Evolutionary conservation across 2,888 invertebrate genomes (phyloP), one percentile per base, ranked within the genome.

Genomic region (Odontomyia ornata): DNA sequence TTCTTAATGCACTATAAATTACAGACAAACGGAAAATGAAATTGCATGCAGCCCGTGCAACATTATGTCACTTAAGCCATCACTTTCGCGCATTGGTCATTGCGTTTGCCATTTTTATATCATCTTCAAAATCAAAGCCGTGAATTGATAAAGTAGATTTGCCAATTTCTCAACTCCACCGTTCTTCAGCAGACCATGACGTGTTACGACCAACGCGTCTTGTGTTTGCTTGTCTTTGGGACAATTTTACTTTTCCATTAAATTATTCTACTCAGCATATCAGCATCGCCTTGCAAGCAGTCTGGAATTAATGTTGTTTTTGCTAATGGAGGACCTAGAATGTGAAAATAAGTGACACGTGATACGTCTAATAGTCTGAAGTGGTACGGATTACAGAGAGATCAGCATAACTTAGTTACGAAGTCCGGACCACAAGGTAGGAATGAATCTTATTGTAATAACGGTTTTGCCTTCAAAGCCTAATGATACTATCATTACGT

Each of bases 391-490:
- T 64, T n/a, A 28, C 25, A n/a, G n/a, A 13, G 28, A 60, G 15
- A 28, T n/a, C 28, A 3, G 60, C 13, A 11, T 60, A 60, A 27
- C 15, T 52, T 52, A 3, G 52, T 4, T 52, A 18, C 13, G 15
- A 52, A 18, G 52, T n/a, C 52, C 52, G 13, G 52, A 52, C 18
- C 52, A 18, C 52, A 52, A 60, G 13, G 15, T 18, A 52, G 7
- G 43, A 43, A 52, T 9, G 7, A 52, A 9, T 69, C 25, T 43
- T 69, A 25, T 46, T 28, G 30, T 27, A 13, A 28, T 72, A 56
- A 72, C 71, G 71, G 52, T 72, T 56, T 28, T 28, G n/a, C 5
- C 71, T 72, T 72, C 27, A 15, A 52, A 72, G 71, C 28, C 71
- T 72, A 56, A 72, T 72, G 71, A 28, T 56, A 21, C 28, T 28